Evolutionary conservation across 2,888 invertebrate species (phyloP).

Genomic region (Eristalis arbustorum): DNA sequence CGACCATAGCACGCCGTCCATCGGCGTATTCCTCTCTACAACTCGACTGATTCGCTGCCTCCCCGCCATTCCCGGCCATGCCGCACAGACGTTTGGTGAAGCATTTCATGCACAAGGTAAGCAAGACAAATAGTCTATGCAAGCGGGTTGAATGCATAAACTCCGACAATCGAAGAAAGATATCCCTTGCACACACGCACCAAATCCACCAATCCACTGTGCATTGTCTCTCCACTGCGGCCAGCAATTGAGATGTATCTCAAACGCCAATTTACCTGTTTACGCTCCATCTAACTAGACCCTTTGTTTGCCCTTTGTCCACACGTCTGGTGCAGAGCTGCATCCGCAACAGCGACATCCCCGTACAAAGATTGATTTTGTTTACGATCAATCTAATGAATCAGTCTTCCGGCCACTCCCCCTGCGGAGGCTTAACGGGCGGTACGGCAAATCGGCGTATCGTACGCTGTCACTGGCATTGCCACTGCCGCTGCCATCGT

Average conservation of each 20-base stretch:
- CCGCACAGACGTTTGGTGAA: conserved; percentile 21
- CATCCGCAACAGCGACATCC: conserved; percentile 29
- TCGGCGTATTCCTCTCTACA: not conserved
- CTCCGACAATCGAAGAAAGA: conserved; percentile 4
- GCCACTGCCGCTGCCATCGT: not conserved
- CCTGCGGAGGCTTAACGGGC: not conserved
- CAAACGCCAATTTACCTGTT: conserved; percentile 46
- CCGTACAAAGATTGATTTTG: conserved; percentile 50
- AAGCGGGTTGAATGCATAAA: conserved; percentile 47
- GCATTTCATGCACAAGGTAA: conserved; percentile 33
- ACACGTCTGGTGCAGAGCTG: conserved; percentile 44
- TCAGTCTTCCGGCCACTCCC: not conserved
- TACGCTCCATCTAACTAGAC: conserved; percentile 51
- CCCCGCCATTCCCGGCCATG: conserved; percentile 8
- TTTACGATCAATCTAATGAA: conserved; percentile 54
- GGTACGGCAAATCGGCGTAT: not conserved
- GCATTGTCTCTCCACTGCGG: conserved; percentile 15
- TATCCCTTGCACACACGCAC: not conserved
- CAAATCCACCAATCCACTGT: conserved; percentile 25
- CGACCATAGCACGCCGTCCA: too few relatives aligned
- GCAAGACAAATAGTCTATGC: conserved; percentile 59
- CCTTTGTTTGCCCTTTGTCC: conserved; percentile 32
- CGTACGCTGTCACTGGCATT: not conserved
- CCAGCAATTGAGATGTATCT: conserved; percentile 54
- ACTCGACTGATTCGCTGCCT: not conserved